Evolutionary conservation across 2,888 invertebrate species (phyloP).

Genomic region (Electrophaes corylata): DNA sequence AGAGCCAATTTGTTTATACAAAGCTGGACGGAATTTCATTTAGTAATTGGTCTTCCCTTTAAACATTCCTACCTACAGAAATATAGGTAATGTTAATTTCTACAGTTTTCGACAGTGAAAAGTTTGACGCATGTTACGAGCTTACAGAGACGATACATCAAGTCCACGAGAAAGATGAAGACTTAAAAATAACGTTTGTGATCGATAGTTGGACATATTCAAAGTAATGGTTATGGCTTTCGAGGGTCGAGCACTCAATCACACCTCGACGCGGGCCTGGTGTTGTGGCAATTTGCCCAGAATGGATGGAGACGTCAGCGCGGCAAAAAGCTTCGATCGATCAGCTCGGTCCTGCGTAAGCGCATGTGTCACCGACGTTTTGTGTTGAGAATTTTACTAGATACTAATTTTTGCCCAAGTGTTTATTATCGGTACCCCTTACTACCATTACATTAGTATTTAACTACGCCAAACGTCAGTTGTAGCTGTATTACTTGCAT

Average conservation of each 20-base stretch:
- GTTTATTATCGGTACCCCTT: neutral
- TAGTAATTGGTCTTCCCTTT: conserved; percentile 29
- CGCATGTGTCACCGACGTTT: conserved; percentile 53
- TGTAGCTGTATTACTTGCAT: conserved; percentile 27
- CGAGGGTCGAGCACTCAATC: conserved; percentile 66
- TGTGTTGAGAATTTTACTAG: neutral
- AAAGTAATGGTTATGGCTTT: conserved; percentile 67
- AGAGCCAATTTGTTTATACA: conserved; percentile 61
- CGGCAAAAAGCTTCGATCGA: conserved; percentile 81
- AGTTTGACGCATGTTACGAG: conserved; percentile 49
- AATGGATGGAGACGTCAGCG: conserved; percentile 80
- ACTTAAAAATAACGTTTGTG: conserved; percentile 63
- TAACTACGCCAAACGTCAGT: conserved; percentile 27
- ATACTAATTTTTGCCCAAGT: neutral
- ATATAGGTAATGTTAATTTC: conserved; percentile 35
- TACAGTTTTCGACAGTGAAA: conserved; percentile 52
- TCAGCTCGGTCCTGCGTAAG: conserved; percentile 67
- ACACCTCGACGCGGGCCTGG: conserved; percentile 65
- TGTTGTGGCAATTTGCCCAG: conserved; percentile 74
- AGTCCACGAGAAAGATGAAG: conserved; percentile 50
- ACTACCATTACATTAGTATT: neutral
- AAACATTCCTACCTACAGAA: conserved; percentile 8
- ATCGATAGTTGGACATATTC: conserved; percentile 76
- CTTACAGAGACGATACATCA: conserved; percentile 48
- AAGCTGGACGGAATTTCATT: conserved; percentile 28